phyloP scores from a whole-genome alignment of 1,140 invertebrate species.

The Trichonephila clavata region DNA sequence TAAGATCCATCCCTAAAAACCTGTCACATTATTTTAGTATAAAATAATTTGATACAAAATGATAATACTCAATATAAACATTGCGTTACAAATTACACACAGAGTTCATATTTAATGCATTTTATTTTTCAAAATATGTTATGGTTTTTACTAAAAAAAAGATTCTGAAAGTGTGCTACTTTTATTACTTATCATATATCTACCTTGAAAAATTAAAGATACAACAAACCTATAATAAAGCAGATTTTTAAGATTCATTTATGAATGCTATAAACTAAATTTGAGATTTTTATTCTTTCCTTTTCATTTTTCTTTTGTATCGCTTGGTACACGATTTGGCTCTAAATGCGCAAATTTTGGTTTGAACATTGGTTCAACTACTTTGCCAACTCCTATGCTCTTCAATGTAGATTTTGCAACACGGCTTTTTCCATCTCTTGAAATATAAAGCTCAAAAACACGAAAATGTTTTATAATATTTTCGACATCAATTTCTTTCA shows the following conservation, averaged over 20 bases:
- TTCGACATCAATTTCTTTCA: conserved; percentile 57
- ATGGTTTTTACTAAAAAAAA: too few species aligned
- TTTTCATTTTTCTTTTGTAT: not conserved
- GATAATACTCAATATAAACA: too few species aligned
- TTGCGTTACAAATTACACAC: too few species aligned
- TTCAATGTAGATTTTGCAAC: not conserved
- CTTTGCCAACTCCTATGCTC: conserved; percentile 36
- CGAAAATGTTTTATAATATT: conserved; percentile 60
- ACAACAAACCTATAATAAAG: not conserved
- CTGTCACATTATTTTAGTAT: too few species aligned
- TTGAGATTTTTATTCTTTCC: not conserved
- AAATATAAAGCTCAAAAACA: conserved; percentile 48
- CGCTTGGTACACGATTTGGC: not conserved
- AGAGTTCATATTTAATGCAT: too few species aligned
- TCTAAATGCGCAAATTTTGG: conserved; percentile 50
- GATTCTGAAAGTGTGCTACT: too few species aligned
- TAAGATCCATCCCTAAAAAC: too few species aligned
- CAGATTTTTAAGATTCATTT: not conserved
- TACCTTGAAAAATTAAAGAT: too few species aligned
- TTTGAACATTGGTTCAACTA: conserved; percentile 41
- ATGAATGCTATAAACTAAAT: not conserved
- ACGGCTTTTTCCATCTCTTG: conserved; percentile 37
- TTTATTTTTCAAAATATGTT: too few species aligned
- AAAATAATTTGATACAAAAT: too few species aligned
- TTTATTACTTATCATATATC: too few species aligned